These are phyloP conservation scores for Eulithis prunata DNA, from an alignment of 2,888 invertebrate genomes.

Conservation along the genomic window DNA sequence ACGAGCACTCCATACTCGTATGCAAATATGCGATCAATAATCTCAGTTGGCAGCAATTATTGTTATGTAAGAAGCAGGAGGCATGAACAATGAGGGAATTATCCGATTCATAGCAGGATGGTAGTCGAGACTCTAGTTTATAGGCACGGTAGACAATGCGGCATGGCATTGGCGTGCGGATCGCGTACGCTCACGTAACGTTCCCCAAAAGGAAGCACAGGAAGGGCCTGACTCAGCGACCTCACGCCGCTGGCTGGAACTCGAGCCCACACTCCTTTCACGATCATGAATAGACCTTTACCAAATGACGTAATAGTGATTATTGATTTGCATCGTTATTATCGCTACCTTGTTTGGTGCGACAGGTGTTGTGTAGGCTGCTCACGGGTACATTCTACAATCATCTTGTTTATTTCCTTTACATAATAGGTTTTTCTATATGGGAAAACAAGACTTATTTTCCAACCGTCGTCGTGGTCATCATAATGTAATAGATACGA, in stretches of 20 bases:
- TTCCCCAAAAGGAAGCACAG: conserved; percentile 74
- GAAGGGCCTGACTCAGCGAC: conserved; percentile 79
- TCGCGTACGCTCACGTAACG: conserved; percentile 76
- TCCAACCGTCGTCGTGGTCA: too few relatives aligned
- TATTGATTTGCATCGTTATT: conserved; percentile 67
- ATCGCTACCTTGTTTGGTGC: conserved; percentile 54
- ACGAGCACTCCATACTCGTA: conserved; percentile 27
- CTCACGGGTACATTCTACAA: conserved; percentile 23
- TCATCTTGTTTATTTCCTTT: conserved; percentile 35
- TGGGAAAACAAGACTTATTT: too few relatives aligned
- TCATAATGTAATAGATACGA: too few relatives aligned
- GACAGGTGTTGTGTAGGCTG: conserved; percentile 50
- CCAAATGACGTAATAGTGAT: conserved; percentile 65
- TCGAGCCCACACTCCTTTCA: conserved; percentile 70
- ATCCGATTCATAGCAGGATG: conserved; percentile 35
- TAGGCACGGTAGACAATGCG: conserved; percentile 56
- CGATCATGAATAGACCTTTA: conserved; percentile 64
- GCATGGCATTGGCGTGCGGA: conserved; percentile 64
- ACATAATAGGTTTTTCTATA: neutral
- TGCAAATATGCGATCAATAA: conserved; percentile 34
- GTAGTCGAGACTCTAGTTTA: conserved; percentile 31
- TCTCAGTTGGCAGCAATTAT: conserved; percentile 34
- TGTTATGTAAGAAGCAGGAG: conserved; percentile 29
- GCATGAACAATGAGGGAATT: conserved; percentile 44
- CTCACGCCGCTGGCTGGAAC: conserved; percentile 56